phyloP scores from a whole-genome alignment of 2,113 vertebrate species.

The Grantiella picta region DNA sequence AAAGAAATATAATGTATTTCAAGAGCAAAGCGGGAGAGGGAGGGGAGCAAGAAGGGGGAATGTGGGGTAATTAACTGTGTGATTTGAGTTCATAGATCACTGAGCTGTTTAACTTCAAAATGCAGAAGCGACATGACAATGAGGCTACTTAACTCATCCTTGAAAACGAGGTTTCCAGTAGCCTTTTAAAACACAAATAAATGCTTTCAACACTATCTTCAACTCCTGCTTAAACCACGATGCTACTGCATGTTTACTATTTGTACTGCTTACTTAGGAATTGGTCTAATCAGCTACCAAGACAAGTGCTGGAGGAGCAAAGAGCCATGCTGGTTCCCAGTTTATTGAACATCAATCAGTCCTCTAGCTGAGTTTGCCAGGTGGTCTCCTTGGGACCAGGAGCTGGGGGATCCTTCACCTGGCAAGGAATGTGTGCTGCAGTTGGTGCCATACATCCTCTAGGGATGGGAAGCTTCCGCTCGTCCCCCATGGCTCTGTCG shows the following conservation, averaged over 20 bases:
- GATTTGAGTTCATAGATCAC: slow-evolving; percentile 67
- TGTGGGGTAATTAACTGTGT: slow-evolving; percentile 66
- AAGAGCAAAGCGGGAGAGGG: slow-evolving; percentile 23
- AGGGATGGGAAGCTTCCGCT: neutral
- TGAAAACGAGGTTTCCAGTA: neutral
- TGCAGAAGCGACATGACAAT: slow-evolving; percentile 41
- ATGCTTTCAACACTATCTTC: neutral
- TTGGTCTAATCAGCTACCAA: neutral
- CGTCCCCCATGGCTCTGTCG: rapidly evolving
- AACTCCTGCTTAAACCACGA: neutral
- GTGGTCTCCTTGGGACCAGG: neutral
- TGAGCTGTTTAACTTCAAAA: slow-evolving; percentile 66
- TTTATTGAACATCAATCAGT: neutral
- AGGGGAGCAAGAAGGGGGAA: slow-evolving; percentile 13
- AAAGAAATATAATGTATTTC: slow-evolving; percentile 71
- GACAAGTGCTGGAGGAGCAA: neutral
- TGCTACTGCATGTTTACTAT: neutral
- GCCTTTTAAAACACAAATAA: neutral
- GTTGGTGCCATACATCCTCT: neutral
- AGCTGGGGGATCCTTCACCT: neutral
- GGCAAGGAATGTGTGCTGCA: rapidly evolving
- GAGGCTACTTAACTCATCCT: slow-evolving; percentile 49
- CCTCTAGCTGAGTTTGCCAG: rapidly evolving
- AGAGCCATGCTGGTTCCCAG: neutral
- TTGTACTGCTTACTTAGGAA: neutral